Evolutionary conservation across 2,888 invertebrate genomes (phyloP).

Genomic region (Melanotus villosus): DNA sequence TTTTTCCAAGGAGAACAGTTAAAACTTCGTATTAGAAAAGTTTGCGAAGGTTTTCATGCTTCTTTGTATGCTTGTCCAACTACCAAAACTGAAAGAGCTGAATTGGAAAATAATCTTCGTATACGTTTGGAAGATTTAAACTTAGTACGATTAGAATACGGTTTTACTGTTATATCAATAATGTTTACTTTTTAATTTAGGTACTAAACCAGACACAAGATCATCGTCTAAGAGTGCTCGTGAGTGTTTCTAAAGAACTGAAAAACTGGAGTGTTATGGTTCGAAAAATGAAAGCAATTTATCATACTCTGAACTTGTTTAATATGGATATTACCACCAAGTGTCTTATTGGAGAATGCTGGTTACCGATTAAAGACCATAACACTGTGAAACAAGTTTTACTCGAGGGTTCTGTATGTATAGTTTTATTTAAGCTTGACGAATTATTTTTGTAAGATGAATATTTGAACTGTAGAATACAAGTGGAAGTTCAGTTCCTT

Average conservation of each 20-base stretch:
- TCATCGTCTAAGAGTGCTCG: constrained; percentile 86
- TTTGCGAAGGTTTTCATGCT: constrained; percentile 93
- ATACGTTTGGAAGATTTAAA: constrained; percentile 91
- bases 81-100: constrained; percentile 83
- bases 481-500: constrained; percentile 90
- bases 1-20: constrained; percentile 94
- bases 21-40: constrained; percentile 90
- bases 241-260: constrained; percentile 88
- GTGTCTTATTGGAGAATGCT: constrained; percentile 91
- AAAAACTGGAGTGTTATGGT: constrained; percentile 92
- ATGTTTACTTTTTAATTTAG: constrained; percentile 63
- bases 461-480: constrained; percentile 70
- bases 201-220: constrained; percentile 91
- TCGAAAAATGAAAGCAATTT: constrained; percentile 93
- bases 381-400: constrained; percentile 82
- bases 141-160: constrained; percentile 69
- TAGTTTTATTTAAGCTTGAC: neutral
- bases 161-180: too few relatives aligned
- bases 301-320: constrained; percentile 93
- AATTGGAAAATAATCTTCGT: constrained; percentile 91
- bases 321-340: constrained; percentile 93
- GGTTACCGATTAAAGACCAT: constrained; percentile 84
- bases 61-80: constrained; percentile 94
- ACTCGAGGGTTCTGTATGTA: constrained; percentile 82
- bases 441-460: neutral